A percentile compares a stretch with the other conserved stretches of the same genome.
phyloP scores from a whole-genome alignment of 2,797 vertebrate species.

The Sebastes steindachneri region DNA sequence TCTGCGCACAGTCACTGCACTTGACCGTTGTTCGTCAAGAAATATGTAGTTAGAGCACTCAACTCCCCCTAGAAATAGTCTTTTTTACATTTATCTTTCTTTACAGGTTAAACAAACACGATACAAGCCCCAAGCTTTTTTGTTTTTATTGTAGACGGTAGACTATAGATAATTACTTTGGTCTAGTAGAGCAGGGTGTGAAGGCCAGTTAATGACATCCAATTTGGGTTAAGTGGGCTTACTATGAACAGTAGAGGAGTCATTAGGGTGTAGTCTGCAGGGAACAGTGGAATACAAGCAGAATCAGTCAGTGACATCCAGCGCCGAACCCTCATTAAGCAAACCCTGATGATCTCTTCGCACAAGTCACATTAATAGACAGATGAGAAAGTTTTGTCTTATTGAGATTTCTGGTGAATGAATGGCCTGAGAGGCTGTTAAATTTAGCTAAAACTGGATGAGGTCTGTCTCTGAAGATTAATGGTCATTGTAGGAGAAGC shows the following conservation, averaged over 20 bases:
- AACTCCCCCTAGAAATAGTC: no score
- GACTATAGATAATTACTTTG: not conserved
- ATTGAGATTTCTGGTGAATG: slow-evolving; percentile 29
- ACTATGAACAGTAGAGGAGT: slow-evolving; percentile 44
- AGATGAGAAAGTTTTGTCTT: slow-evolving; percentile 31
- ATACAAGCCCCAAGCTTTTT: not conserved
- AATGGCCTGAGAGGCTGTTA: slow-evolving; percentile 27
- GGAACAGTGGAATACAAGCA: slow-evolving; percentile 38
- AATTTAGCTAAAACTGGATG: slow-evolving; percentile 39
- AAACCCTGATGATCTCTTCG: slow-evolving; percentile 16
- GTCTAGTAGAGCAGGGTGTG: not conserved
- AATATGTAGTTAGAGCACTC: no score
- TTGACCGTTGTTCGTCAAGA: no score
- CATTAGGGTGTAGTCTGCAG: slow-evolving; percentile 47
- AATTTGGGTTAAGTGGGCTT: slow-evolving; percentile 52
- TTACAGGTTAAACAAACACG: no score
- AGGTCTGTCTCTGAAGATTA: slow-evolving; percentile 29
- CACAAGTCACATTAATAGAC: slow-evolving; percentile 24
- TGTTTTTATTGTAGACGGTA: not conserved
- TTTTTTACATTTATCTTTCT: no score
- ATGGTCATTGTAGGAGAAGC: slow-evolving; percentile 30
- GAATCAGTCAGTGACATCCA: slow-evolving; percentile 53
- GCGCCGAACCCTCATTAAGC: slow-evolving; percentile 36
- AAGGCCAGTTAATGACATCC: slow-evolving; percentile 44
- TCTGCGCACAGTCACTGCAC: no score